These are phyloP conservation scores for Cryptocephalus primarius DNA, from an alignment of 2,888 invertebrate genomes.

Conservation along the genomic window DNA sequence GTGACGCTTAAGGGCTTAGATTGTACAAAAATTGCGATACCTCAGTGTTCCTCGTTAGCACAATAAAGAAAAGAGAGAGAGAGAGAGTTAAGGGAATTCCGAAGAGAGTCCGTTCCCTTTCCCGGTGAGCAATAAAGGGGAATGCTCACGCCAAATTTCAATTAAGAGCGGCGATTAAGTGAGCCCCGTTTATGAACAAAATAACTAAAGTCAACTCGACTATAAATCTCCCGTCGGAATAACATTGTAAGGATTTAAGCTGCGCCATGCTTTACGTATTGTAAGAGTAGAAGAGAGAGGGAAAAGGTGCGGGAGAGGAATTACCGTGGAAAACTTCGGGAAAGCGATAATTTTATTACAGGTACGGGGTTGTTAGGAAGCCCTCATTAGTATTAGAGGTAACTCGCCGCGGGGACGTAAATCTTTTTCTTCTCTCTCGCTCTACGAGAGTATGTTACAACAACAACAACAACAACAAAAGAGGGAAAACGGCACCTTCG, in stretches of 20 bases:
- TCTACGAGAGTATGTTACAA: too few relatives aligned
- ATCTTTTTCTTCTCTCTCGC: not conserved
- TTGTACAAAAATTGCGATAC: too few relatives aligned
- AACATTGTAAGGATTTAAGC: slow-evolving; percentile 8
- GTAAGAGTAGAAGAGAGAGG: slow-evolving; percentile 5
- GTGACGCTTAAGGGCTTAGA: too few relatives aligned
- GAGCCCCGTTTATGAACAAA: slow-evolving; percentile 15
- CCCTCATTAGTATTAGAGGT: slow-evolving; percentile 5
- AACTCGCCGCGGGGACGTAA: slow-evolving; percentile 3
- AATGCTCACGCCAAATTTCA: slow-evolving; percentile 23
- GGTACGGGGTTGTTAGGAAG: slow-evolving; percentile 6
- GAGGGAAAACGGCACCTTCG: too few relatives aligned
- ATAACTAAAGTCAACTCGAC: slow-evolving; percentile 14
- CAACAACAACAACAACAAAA: too few relatives aligned
- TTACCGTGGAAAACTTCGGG: slow-evolving; percentile 11
- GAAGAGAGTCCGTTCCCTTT: too few relatives aligned
- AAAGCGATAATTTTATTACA: slow-evolving; percentile 13
- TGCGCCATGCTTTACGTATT: slow-evolving; percentile 6
- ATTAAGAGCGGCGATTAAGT: slow-evolving; percentile 29
- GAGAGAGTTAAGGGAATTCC: too few relatives aligned
- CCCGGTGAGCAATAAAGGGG: not conserved
- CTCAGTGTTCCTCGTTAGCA: too few relatives aligned
- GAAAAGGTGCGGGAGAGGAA: slow-evolving; percentile 3
- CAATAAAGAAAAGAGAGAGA: too few relatives aligned
- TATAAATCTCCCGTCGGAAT: slow-evolving; percentile 25